Base-by-base conservation (phyloP, 2,113 vertebrate genomes). In the Eudyptes chrysolophus region DNA sequence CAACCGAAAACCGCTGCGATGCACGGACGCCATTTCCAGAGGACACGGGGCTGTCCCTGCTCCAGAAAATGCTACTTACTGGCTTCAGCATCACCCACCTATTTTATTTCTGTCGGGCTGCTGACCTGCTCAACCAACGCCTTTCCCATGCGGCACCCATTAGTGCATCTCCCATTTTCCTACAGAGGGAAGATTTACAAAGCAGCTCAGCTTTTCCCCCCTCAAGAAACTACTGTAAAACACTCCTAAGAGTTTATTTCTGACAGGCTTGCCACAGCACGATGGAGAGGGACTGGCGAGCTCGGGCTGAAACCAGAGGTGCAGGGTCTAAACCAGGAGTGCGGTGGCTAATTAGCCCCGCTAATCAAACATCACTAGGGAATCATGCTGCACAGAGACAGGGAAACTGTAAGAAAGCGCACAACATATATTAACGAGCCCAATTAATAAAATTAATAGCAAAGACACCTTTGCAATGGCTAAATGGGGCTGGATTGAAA, bases 401-500 rank as follows among this genome's bases (percentile, higher is more conserved):
- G 16, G 34, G 38, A 64, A 79, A 84, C n/a, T 16, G 29, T 52
- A 70, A 82, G n/a, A 30, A 86, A 82, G 46, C 4, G 5, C 19
- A 46, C 64, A 52, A 30, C 44, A 9, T n/a, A 76, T 60, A 74
- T 72, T 68, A 70, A 77, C 26, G 49, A 82, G 48, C 46, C 24
- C 18, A 19, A 68, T 71, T 88, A 87, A 84, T 60, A 78, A 61
- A 17, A 42, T 29, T 62, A 65, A 92, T 24, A 71, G 71, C 66
- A 94, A 87, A 85, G 75, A 46, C 52, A 55, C 57, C 30, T 55
- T 83, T 49, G 13, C 78, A 85, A 93, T 87, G 75, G 87, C 60
- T 75, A 82, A 88, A 86, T 30, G 79, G 92, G 87, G 88, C 94
- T 95, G 97, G 90, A 94, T 30, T 80, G 85, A 92, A 96, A 97